Evolutionary conservation across 2,888 invertebrate species (phyloP).

Genomic region (Apotomis capreana): DNA sequence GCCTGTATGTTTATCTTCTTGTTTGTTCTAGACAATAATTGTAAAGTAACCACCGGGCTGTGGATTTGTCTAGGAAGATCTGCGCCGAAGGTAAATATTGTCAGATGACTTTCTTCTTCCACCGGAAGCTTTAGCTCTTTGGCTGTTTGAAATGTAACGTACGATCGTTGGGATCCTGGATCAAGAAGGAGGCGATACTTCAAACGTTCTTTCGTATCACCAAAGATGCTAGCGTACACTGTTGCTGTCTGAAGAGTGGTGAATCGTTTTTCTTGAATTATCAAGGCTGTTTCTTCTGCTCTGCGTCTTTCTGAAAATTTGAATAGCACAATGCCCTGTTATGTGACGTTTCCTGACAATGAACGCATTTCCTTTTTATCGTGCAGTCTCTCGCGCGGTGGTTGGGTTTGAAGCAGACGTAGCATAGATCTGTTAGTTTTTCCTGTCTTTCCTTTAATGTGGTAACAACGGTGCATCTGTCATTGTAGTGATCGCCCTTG

Average conservation of each 20-base stretch:
- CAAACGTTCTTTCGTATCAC: not conserved
- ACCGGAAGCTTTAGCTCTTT: not conserved
- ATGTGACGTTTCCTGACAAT: not conserved
- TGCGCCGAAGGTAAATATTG: conserved; percentile 7
- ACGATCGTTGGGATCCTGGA: conserved; percentile 4
- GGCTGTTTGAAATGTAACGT: not conserved
- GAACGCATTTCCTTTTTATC: not conserved
- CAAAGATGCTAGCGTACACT: not conserved
- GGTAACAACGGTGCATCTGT: not conserved
- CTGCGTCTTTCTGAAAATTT: not conserved
- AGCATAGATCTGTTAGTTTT: not conserved
- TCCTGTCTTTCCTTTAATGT: not conserved
- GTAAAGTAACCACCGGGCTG: not conserved
- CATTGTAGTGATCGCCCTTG: not conserved
- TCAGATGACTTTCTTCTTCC: conserved; percentile 8
- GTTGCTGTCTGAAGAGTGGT: conserved; percentile 1
- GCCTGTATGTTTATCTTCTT: not conserved
- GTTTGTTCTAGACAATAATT: not conserved
- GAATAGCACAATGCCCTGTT: not conserved
- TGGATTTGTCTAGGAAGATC: not conserved
- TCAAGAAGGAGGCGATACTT: not conserved
- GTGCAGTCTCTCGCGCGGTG: not conserved
- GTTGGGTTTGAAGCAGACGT: not conserved
- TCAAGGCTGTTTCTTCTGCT: not conserved
- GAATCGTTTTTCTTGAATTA: not conserved